These are phyloP conservation scores for Dromas ardeola DNA, from an alignment of 2,113 vertebrate species.

Conservation along the genomic window DNA sequence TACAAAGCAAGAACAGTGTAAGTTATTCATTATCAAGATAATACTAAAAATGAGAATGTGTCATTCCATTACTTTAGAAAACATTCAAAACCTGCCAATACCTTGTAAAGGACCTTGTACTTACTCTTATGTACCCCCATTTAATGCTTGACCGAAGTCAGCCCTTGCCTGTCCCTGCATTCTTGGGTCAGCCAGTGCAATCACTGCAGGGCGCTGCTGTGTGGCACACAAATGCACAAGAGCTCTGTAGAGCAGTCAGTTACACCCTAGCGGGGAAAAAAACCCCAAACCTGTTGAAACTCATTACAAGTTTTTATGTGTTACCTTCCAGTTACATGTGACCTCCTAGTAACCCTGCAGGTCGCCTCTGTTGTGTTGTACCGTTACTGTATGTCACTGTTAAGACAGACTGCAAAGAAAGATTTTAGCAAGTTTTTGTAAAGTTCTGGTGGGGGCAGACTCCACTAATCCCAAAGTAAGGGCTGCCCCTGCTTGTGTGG, in stretches of 20 bases:
- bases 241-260: not conserved
- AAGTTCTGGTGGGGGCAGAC: not conserved
- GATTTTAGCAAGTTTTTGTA: not conserved
- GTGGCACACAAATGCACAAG: not conserved
- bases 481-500: not conserved
- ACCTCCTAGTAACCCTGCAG: not conserved
- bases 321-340: not conserved
- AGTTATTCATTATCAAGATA: not conserved
- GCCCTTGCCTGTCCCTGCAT: rapidly evolving
- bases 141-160: not conserved
- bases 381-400: not conserved
- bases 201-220: not conserved
- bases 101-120: not conserved
- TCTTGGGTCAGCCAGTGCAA: not conserved
- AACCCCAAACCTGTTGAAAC: not conserved
- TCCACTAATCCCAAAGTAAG: not conserved
- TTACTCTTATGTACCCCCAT: not conserved
- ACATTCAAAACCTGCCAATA: not conserved
- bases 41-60: not conserved
- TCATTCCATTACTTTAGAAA: not conserved
- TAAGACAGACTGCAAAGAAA: not conserved
- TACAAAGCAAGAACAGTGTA: not conserved
- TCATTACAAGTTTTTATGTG: not conserved
- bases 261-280: not conserved
- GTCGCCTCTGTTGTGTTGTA: not conserved